Percentiles rank a stretch among this genome's conserved stretches.
Conservation (phyloP, 2,797 vertebrate genomes). For the Aplochiton taeniatus region DNA sequence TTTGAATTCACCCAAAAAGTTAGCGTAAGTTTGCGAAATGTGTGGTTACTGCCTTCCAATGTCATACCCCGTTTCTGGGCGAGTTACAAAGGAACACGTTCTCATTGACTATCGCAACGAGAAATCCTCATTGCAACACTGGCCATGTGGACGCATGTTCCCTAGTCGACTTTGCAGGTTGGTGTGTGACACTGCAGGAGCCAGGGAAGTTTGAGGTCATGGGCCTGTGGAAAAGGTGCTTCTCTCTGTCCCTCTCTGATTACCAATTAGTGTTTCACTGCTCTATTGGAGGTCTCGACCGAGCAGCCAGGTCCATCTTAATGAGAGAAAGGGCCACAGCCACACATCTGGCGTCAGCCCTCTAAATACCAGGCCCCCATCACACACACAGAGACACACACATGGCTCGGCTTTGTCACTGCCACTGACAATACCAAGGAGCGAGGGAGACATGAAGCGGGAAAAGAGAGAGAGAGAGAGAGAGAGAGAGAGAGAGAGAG, state of each 20-base stretch:
- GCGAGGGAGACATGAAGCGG: not conserved
- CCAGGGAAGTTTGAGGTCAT: constrained; percentile 33
- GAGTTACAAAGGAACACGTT: no score
- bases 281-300: constrained; percentile 45
- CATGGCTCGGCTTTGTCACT: constrained; percentile 21
- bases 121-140: not conserved
- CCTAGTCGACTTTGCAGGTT: constrained; percentile 4
- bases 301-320: constrained; percentile 46
- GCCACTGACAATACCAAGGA: constrained; percentile 36
- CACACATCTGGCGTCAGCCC: constrained; percentile 45
- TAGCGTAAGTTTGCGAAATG: not conserved
- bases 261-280: constrained; percentile 60
- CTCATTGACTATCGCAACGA: no score
- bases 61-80: no score
- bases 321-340: constrained; percentile 54
- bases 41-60: no score
- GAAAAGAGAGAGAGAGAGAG: constrained; percentile 18
- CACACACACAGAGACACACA: constrained; percentile 27
- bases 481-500: constrained; percentile 1
- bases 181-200: constrained; percentile 27
- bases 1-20: constrained; percentile 36
- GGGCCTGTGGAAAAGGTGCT: constrained; percentile 31
- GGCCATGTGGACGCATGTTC: constrained; percentile 20
- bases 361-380: constrained; percentile 55
- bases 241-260: constrained; percentile 46